Conservation (phyloP, 64 coral and sea anemone genomes). For the Actinia tenebrosa region DNA sequence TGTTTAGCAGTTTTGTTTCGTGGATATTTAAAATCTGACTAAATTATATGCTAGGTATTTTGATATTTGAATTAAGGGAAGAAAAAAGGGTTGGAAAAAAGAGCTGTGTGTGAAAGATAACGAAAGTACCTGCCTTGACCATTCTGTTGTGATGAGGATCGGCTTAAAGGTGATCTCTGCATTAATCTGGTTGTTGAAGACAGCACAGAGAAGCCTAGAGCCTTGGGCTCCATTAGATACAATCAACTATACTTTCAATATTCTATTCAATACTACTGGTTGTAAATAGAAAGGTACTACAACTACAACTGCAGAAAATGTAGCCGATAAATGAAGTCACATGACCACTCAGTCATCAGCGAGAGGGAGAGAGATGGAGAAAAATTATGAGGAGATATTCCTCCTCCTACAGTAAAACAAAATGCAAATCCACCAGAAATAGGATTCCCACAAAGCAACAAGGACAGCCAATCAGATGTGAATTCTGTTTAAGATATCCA, state of each 20-base stretch:
- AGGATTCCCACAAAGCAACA: slow-evolving; percentile 53
- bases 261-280: neutral
- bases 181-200: neutral
- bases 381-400: slow-evolving; percentile 7
- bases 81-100: neutral
- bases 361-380: neutral
- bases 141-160: slow-evolving; percentile 42
- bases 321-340: slow-evolving; percentile 15
- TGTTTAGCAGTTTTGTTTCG: neutral
- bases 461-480: slow-evolving; percentile 63
- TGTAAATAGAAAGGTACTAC: neutral
- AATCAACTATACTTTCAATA: neutral
- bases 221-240: slow-evolving; percentile 12
- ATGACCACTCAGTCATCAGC: slow-evolving; percentile 28
- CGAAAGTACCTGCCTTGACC: slow-evolving; percentile 87
- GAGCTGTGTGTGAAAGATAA: neutral
- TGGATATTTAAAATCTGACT: neutral
- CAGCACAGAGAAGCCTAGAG: neutral
- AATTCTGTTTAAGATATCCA: slow-evolving; percentile 36
- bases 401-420: slow-evolving; percentile 5
- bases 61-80: neutral
- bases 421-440: slow-evolving; percentile 79
- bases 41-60: neutral
- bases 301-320: neutral
- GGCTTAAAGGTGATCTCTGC: neutral